These are phyloP conservation scores for Tupaia tana DNA, from an alignment of 2,113 vertebrate genomes.

Conservation along the genomic window DNA sequence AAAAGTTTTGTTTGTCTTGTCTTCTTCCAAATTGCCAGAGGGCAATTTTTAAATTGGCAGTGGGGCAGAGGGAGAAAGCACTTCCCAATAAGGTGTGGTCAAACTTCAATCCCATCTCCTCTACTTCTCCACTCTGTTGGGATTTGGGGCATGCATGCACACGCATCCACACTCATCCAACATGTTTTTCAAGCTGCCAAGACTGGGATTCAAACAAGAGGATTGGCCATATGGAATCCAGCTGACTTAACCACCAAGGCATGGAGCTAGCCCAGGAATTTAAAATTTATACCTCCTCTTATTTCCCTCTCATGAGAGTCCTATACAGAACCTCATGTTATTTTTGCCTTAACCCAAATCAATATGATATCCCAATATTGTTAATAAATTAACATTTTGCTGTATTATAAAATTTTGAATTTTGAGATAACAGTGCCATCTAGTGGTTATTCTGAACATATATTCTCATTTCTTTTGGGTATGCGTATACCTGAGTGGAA, in stretches of 20 bases:
- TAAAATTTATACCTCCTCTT: neutral
- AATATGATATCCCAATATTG: neutral
- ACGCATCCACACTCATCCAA: no score
- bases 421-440: constrained; percentile 69
- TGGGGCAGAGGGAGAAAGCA: no score
- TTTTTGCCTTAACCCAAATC: constrained; percentile 7
- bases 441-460: constrained; percentile 48
- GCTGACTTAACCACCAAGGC: no score
- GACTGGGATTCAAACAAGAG: no score
- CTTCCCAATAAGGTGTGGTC: no score
- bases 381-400: constrained; percentile 27
- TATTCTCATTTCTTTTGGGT: neutral
- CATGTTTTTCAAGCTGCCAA: no score
- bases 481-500: neutral
- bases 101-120: no score
- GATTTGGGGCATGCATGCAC: no score
- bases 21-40: neutral
- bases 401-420: constrained; percentile 1
- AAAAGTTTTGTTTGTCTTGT: neutral
- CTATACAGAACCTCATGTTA: neutral
- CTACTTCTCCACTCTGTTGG: no score
- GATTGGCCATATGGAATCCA: no score
- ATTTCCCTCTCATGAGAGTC: neutral
- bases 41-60: no score
- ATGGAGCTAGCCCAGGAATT: neutral